Evolutionary conservation across 2,797 vertebrate species (phyloP), one percentile per base, ranked within the genome.

Genomic region (Ispidina picta): DNA sequence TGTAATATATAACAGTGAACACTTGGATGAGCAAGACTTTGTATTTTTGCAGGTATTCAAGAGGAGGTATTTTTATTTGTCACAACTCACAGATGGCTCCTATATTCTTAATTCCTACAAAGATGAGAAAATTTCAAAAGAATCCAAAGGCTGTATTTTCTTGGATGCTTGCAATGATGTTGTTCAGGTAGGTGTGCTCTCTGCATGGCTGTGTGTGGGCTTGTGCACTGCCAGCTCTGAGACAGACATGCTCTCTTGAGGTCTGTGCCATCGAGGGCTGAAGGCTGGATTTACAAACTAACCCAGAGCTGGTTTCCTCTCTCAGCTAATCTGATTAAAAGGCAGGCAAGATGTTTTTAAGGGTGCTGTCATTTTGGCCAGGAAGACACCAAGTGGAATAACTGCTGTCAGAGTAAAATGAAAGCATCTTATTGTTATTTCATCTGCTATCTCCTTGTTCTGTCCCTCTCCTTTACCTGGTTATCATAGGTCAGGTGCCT

Each of bases 51-150:
- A 99, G 99, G 99, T 99, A 35, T 99, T 99, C 97, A 99, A 99
- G 97, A 98, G 98, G 95, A 98, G 99, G 35, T 99, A 98, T 97
- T 99, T 99, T 97, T 99, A 99, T 97, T 96, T 99, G 96, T 99
- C 99, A 58, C 99, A 99, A 93, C 98, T 99, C 55, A 99, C 99
- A 1, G 99, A 99, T 43, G 99, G 99, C 83, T 99, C 99, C 70
- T 99, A 99, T 96, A 99, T 99, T 94, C 98, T 99, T 64, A 99
- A 99, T 97, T 99, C 98, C 49, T 99, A 99, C 96, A 99, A 99
- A 97, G 99, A 99, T 89, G 99, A 99, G 95, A 99, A 99, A 96
- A 98, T 98, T 95, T 99, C 97, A 82, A 99, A 99, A 94, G 99
- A 99, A 43, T 99, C 98, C 71, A 99, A 99, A 98, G 99, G 99